Evolutionary conservation across 2,113 vertebrate genomes (phyloP).

Genomic region (Leuciscus idus): DNA sequence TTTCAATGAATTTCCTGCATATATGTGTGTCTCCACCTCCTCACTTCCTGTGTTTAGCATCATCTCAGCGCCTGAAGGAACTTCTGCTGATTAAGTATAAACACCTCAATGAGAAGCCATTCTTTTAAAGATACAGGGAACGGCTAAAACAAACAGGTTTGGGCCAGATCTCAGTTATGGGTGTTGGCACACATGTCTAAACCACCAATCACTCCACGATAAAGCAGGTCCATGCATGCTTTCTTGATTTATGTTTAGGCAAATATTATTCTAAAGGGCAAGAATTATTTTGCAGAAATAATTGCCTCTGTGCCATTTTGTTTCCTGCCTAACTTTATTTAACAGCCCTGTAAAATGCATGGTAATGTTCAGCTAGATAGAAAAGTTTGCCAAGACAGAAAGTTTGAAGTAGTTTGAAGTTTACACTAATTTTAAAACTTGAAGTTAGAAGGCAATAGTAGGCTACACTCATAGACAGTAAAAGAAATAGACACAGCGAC

Average conservation of each 20-base stretch:
- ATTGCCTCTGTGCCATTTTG: no score
- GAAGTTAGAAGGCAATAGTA: no score
- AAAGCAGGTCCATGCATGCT: constrained; percentile 39
- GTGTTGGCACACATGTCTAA: constrained; percentile 31
- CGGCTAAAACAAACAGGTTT: constrained; percentile 44
- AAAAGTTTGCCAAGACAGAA: no score
- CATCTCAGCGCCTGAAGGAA: constrained; percentile 48
- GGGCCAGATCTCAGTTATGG: constrained; percentile 37
- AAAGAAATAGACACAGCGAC: no score
- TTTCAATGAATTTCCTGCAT: not conserved
- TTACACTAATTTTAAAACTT: no score
- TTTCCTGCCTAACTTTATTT: not conserved
- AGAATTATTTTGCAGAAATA: no score
- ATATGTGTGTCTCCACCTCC: not conserved
- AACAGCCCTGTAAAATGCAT: not conserved
- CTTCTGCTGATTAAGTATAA: constrained; percentile 45
- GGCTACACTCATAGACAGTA: no score
- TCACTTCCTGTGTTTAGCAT: constrained; percentile 5
- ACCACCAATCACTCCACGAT: constrained; percentile 26
- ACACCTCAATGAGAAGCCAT: constrained; percentile 30
- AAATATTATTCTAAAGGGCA: not conserved
- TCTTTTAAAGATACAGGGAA: not conserved
- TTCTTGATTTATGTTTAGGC: constrained; percentile 6
- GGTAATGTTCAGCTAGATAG: not conserved
- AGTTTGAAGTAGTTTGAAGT: no score